These are phyloP conservation scores for Tricholauxania praeusta DNA, from an alignment of 2,888 invertebrate species.

Conservation along the genomic window DNA sequence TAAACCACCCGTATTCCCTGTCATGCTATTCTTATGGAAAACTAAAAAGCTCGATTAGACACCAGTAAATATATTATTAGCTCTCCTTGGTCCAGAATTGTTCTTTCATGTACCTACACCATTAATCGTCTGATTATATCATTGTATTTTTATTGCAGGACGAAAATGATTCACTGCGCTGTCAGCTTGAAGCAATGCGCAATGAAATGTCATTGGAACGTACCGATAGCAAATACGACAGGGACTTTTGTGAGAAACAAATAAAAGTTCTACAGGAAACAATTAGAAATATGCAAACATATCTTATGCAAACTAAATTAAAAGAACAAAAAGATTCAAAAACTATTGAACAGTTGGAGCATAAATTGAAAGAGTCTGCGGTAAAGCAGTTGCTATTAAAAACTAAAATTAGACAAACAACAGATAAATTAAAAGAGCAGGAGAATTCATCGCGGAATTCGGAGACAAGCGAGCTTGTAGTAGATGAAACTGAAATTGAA, in stretches of 20 bases:
- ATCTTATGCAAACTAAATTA: constrained; percentile 64
- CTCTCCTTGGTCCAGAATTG: no score
- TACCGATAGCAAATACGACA: constrained; percentile 81
- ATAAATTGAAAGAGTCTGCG: constrained; percentile 65
- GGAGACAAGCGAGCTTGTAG: constrained; percentile 53
- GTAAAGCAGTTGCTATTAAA: constrained; percentile 67
- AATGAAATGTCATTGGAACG: constrained; percentile 92
- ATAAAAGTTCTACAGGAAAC: constrained; percentile 73
- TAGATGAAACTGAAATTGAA: constrained; percentile 37
- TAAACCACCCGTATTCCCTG: no score
- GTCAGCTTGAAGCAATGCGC: constrained; percentile 93
- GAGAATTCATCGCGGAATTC: constrained; percentile 53
- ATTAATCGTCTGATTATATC: no score
- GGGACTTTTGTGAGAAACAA: constrained; percentile 88
- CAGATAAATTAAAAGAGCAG: constrained; percentile 56
- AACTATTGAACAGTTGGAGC: constrained; percentile 63
- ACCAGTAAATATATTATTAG: no score
- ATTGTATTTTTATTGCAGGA: constrained; percentile 70
- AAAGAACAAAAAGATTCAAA: constrained; percentile 64
- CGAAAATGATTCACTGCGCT: constrained; percentile 90
- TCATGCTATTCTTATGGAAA: no score
- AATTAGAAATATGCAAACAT: constrained; percentile 68
- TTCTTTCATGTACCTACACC: no score
- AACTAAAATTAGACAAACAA: constrained; percentile 64
- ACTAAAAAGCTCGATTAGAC: no score